Conservation (phyloP, 2,797 vertebrate species). For the Myiotriccus ornatus region DNA sequence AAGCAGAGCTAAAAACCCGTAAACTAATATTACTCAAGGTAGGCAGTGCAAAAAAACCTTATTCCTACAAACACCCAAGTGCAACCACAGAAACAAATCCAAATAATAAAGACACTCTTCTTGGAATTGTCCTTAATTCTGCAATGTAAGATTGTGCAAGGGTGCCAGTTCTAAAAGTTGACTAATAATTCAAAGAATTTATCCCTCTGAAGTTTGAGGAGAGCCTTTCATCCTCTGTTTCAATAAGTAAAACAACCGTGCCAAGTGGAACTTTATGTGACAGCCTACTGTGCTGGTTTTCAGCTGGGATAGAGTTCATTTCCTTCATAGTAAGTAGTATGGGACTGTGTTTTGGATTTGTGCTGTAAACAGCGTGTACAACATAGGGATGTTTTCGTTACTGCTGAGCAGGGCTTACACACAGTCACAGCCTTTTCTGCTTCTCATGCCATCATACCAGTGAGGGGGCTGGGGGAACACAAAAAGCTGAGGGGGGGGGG, state of each 20-base stretch:
- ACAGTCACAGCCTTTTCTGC: neutral
- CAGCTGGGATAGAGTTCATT: neutral
- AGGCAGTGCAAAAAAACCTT: neutral
- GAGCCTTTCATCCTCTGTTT: neutral
- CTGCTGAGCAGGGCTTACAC: neutral
- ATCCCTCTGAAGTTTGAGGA: neutral
- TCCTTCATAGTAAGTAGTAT: too few species aligned
- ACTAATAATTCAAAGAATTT: neutral
- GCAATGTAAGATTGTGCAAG: neutral
- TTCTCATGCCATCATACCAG: neutral
- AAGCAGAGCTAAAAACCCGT: neutral
- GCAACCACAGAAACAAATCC: neutral
- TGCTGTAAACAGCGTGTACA: neutral
- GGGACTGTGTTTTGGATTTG: neutral
- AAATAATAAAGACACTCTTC: neutral
- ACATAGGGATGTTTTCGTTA: neutral
- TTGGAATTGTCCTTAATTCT: neutral
- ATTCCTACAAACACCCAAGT: neutral
- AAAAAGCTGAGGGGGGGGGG: neutral
- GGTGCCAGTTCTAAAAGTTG: neutral
- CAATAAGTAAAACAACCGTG: neutral
- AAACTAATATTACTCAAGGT: neutral
- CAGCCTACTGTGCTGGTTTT: neutral
- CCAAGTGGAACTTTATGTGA: neutral
- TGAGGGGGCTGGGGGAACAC: neutral